Evolutionary conservation across 2,888 invertebrate genomes (phyloP).

Genomic region (Heteromurus nitidus): DNA sequence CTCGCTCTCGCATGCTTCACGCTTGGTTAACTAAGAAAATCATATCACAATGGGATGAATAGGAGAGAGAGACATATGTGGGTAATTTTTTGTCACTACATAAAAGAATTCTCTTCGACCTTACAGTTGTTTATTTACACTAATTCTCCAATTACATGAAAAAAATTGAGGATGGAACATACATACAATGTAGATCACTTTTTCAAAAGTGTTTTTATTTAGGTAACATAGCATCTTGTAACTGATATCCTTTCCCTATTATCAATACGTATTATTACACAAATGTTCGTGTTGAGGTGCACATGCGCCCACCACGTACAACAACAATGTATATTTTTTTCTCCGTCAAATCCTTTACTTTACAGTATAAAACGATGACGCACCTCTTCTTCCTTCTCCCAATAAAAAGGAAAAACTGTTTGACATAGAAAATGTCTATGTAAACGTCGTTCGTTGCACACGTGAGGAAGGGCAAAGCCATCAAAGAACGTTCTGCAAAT

Average conservation of each 20-base stretch:
- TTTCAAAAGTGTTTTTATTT: no score
- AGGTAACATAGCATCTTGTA: no score
- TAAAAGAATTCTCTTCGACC: background rate
- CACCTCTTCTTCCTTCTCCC: no score
- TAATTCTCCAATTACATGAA: conserved; percentile 10
- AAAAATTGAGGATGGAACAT: background rate
- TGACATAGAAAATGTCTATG: no score
- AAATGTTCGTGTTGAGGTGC: no score
- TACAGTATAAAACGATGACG: no score
- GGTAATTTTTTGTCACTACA: background rate
- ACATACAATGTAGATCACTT: conserved; percentile 10
- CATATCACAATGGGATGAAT: conserved; percentile 17
- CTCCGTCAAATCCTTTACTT: no score
- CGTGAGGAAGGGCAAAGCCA: background rate
- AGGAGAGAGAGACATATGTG: background rate
- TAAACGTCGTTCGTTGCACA: no score
- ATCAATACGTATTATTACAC: no score
- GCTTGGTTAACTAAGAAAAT: conserved; percentile 25
- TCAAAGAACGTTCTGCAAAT: background rate
- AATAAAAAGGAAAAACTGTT: no score
- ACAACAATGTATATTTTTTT: background rate
- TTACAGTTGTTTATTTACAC: conserved; percentile 9
- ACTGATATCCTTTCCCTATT: no score
- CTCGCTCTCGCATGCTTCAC: conserved; percentile 22
- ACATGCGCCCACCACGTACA: background rate